Base-by-base conservation (phyloP, 2,113 vertebrate genomes). In the Meleagris gallopavo region DNA sequence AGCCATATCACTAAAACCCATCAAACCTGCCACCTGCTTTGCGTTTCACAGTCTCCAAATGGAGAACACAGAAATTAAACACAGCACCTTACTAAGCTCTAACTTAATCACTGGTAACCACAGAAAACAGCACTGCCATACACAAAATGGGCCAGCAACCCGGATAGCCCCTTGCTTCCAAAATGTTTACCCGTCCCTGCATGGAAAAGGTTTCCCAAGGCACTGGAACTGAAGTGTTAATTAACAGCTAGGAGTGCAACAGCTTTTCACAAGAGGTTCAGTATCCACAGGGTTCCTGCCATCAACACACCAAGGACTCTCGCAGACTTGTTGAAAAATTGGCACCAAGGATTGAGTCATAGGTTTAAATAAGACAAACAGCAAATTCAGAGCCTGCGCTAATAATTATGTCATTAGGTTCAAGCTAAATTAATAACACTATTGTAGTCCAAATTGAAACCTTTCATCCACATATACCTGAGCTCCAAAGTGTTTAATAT, bases 351-450 rank as follows among this genome's bases (percentile, higher is more conserved):
- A n/a, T 15, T 88, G 18, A 72, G 21, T 70, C 48, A 62, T 22
- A 88, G 61, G 30, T 76, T 65, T 84, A 84, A 88, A 75, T 1
- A 11, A 83, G 24, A 41, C 36, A 90, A 90, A 75, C 7, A 79
- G 43, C 55, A 88, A 90, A 90, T 81, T 71, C 61, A 75, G 69
- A 75, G 54, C 25, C 91, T 54, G 48, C 34, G 27, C 58, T 74
- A 78, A 76, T 86, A 88, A 90, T 75, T 88, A 93, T 48, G 70
- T 77, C 79, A 91, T 93, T 70, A 95, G 19, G 30, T 76, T 65
- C 58, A 70, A 90, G 66, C 30, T 86, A 83, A 87, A 91, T 93
- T 61, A 91, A 86, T 92, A 89, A 80, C 38, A 54, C 58, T 69
- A 54, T 90, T 90, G 76, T 29, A 91, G 46, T 72, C 70, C 57